phyloP scores from a whole-genome alignment of 2,888 invertebrate genomes.

The Hemaris fuciformis region DNA sequence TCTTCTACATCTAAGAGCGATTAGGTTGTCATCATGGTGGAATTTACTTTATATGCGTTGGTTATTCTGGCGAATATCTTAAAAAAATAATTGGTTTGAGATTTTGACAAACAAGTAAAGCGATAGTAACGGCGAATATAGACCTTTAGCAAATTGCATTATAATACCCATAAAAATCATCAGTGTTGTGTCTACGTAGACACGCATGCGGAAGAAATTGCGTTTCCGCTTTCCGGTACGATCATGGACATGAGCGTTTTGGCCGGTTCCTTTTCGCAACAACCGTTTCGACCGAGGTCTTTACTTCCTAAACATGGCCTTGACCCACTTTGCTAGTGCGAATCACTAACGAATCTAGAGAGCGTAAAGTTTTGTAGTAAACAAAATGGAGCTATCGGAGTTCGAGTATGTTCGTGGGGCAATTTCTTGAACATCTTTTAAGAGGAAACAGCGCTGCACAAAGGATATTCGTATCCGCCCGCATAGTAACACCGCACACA shows the following conservation, averaged over 20 bases:
- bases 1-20: too few relatives aligned
- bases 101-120: too few relatives aligned
- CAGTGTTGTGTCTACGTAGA: background rate
- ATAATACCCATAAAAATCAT: background rate
- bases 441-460: too few relatives aligned
- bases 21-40: too few relatives aligned
- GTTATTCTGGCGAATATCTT: too few relatives aligned
- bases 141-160: background rate
- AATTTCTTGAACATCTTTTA: too few relatives aligned
- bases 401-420: background rate
- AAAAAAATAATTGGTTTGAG: too few relatives aligned
- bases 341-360: background rate
- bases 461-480: too few relatives aligned
- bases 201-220: conserved; percentile 4
- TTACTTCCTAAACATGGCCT: background rate
- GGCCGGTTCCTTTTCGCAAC: background rate
- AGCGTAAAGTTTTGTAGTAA: background rate
- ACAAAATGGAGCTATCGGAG: background rate
- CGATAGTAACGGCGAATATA: background rate
- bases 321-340: background rate
- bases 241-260: conserved; percentile 2
- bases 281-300: background rate
- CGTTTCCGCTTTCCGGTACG: conserved; percentile 1
- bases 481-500: too few relatives aligned
- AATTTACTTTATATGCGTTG: too few relatives aligned